phyloP scores from a whole-genome alignment of 2,797 vertebrate genomes.

The Pitangus sulphuratus region DNA sequence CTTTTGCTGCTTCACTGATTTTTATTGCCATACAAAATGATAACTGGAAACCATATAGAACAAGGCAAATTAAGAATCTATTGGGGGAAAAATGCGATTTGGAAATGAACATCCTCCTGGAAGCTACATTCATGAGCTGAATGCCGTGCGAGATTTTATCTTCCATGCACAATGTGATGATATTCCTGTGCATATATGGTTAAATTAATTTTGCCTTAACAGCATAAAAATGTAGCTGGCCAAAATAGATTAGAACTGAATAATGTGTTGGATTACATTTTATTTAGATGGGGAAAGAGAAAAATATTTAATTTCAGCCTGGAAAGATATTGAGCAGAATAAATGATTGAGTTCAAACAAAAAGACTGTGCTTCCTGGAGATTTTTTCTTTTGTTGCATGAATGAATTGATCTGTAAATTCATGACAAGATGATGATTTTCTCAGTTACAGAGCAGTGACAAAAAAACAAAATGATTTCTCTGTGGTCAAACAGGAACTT shows the following conservation, averaged over 20 bases:
- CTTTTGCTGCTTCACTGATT: constrained; percentile 61
- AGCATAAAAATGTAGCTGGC: constrained; percentile 28
- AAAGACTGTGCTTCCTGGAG: neutral
- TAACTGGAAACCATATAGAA: constrained; percentile 66
- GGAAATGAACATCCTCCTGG: constrained; percentile 50
- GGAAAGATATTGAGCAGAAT: constrained; percentile 4
- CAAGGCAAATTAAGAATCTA: constrained; percentile 72
- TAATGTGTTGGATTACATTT: constrained; percentile 16
- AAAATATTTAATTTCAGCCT: constrained; percentile 35
- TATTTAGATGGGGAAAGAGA: constrained; percentile 40
- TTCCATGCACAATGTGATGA: constrained; percentile 6
- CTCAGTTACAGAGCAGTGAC: neutral
- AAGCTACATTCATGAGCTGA: constrained; percentile 27
- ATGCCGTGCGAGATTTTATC: constrained; percentile 46
- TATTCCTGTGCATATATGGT: constrained; percentile 28
- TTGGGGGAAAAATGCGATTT: constrained; percentile 35
- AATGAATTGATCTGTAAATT: neutral
- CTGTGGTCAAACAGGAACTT: neutral
- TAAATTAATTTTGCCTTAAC: constrained; percentile 66
- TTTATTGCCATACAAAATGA: constrained; percentile 63
- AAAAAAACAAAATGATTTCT: neutral
- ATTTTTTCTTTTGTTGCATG: neutral
- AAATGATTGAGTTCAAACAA: constrained; percentile 42
- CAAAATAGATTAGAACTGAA: constrained; percentile 46
- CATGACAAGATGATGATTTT: neutral